phyloP scores from a whole-genome alignment of 1,140 invertebrate species.

The Phymorhynchus buccinoides region DNA sequence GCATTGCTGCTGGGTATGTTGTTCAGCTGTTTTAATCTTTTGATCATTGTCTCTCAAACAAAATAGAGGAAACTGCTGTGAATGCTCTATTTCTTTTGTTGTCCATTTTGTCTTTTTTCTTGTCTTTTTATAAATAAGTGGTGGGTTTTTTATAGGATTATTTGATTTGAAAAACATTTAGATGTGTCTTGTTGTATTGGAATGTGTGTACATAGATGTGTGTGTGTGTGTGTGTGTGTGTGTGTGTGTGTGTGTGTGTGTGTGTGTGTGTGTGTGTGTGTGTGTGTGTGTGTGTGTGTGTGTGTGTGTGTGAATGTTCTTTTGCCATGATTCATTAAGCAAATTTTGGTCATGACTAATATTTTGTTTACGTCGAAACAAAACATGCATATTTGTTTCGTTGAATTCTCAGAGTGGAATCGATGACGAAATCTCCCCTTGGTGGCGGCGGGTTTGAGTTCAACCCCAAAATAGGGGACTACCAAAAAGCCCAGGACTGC shows the following conservation, averaged over 20 bases:
- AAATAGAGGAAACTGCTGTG: background rate
- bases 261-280: background rate
- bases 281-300: background rate
- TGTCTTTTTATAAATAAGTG: background rate
- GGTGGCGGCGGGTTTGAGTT: constrained; percentile 44
- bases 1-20: constrained; percentile 63
- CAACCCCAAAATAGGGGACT: constrained; percentile 58
- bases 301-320: background rate
- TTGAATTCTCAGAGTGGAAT: constrained; percentile 57
- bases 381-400: background rate
- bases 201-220: background rate
- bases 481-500: constrained; percentile 57
- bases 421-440: constrained; percentile 53
- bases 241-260: background rate
- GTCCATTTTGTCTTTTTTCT: background rate
- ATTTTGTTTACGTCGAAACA: too few relatives aligned
- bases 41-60: background rate
- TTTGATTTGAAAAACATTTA: background rate
- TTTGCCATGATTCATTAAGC: background rate
- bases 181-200: too few relatives aligned
- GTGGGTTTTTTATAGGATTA: background rate
- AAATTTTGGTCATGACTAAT: background rate
- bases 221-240: background rate
- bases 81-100: background rate
- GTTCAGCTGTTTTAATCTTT: constrained; percentile 16